Conservation (phyloP, 2,113 vertebrate species). For the Hippocampus barbouri region DNA sequence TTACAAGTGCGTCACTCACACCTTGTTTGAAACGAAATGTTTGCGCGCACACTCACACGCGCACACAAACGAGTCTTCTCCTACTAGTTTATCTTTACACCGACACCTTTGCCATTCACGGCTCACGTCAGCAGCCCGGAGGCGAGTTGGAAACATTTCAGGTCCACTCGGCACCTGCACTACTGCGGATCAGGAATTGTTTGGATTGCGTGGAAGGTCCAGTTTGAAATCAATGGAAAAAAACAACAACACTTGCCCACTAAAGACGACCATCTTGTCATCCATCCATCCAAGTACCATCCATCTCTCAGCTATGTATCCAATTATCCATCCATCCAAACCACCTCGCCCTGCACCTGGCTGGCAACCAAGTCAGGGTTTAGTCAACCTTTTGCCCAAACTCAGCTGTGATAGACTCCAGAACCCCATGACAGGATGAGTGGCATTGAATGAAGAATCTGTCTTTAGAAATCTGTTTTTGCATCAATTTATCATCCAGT, state of each 20-base stretch:
- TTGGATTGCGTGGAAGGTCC: not conserved
- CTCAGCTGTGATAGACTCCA: too few relatives aligned
- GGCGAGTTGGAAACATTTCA: slow-evolving; percentile 44
- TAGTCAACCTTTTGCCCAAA: too few relatives aligned
- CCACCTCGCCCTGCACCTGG: too few relatives aligned
- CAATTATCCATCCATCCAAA: not conserved
- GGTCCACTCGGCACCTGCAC: slow-evolving; percentile 44
- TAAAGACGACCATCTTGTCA: not conserved
- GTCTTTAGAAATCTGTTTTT: too few relatives aligned
- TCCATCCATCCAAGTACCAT: slow-evolving; percentile 6
- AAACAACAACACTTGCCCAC: too few relatives aligned
- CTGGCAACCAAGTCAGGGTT: too few relatives aligned
- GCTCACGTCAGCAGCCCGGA: slow-evolving; percentile 10
- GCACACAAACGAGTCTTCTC: not conserved
- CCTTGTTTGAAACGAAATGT: slow-evolving; percentile 14
- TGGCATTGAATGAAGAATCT: too few relatives aligned
- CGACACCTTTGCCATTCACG: slow-evolving; percentile 18
- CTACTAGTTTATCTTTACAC: not conserved
- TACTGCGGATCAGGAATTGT: slow-evolving; percentile 21
- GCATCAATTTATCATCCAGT: too few relatives aligned
- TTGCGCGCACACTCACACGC: not conserved
- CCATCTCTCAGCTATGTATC: not conserved
- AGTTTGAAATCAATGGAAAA: not conserved
- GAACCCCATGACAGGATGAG: too few relatives aligned
- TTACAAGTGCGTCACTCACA: not conserved